Conservation (phyloP, 2,888 invertebrate genomes). For the Auanema freiburgensis region DNA sequence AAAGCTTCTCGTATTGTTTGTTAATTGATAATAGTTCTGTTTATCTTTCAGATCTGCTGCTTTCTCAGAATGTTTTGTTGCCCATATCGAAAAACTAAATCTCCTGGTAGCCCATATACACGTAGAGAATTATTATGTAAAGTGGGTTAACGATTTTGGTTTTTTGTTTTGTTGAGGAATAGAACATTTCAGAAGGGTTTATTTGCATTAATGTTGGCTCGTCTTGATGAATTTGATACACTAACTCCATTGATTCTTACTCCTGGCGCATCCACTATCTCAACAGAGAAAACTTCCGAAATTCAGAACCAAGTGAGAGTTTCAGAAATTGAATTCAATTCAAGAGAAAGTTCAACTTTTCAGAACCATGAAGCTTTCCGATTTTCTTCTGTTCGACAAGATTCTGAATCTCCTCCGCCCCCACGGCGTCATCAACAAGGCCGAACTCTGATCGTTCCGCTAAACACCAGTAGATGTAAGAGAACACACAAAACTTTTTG, state of each 20-base stretch:
- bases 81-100: slow-evolving; percentile 27
- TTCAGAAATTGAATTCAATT: too few relatives aligned
- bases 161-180: not conserved
- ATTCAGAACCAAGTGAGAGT: too few relatives aligned
- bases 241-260: slow-evolving; percentile 56
- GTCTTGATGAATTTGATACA: slow-evolving; percentile 59
- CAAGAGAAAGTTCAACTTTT: not conserved
- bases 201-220: slow-evolving; percentile 53
- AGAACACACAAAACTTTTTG: slow-evolving; percentile 6
- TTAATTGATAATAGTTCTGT: slow-evolving; percentile 1
- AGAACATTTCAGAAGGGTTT: slow-evolving; percentile 28
- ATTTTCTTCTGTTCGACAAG: slow-evolving; percentile 18
- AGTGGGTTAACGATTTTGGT: slow-evolving; percentile 7
- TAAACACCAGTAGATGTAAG: slow-evolving; percentile 45
- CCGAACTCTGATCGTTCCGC: slow-evolving; percentile 54
- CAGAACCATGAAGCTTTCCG: slow-evolving; percentile 23
- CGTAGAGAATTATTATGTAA: slow-evolving; percentile 19
- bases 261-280: slow-evolving; percentile 24
- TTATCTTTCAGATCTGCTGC: slow-evolving; percentile 32
- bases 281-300: too few relatives aligned
- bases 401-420: slow-evolving; percentile 14
- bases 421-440: slow-evolving; percentile 19
- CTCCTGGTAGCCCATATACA: slow-evolving; percentile 22
- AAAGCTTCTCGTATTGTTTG: not conserved
- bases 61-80: slow-evolving; percentile 40